Evolutionary conservation across 2,888 invertebrate genomes (phyloP).

Genomic region (Drosophila subsilvestris): DNA sequence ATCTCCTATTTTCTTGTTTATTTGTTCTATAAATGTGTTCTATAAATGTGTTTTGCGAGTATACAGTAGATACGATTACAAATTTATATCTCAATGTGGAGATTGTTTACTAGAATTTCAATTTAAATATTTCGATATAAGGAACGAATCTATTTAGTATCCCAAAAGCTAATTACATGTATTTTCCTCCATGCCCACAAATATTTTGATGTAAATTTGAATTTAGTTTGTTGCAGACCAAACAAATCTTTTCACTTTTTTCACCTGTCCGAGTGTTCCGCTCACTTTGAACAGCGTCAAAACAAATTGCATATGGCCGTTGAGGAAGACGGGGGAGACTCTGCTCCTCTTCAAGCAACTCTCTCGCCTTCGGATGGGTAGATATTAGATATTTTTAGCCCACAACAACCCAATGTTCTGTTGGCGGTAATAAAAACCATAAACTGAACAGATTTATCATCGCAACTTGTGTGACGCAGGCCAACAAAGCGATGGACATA

Average conservation of each 20-base stretch:
- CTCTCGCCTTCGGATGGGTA: conserved; percentile 11
- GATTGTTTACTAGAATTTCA: neutral
- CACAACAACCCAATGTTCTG: conserved; percentile 39
- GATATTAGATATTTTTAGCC: conserved; percentile 55
- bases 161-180: neutral
- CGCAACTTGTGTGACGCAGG: conserved; percentile 69
- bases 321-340: neutral
- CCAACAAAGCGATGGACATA: conserved; percentile 48
- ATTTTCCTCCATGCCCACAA: neutral
- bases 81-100: neutral
- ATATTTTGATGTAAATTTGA: conserved; percentile 2
- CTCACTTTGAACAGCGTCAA: conserved; percentile 40
- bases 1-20: too few species aligned
- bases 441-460: conserved; percentile 72
- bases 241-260: conserved; percentile 47
- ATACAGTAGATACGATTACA: too few species aligned
- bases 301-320: conserved; percentile 29
- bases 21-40: too few species aligned
- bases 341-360: neutral
- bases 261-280: conserved; percentile 56
- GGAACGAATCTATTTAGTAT: neutral
- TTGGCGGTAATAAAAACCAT: conserved; percentile 64
- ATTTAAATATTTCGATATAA: neutral
- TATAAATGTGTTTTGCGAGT: too few species aligned
- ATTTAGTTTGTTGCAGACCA: conserved; percentile 19